phyloP scores from a whole-genome alignment of 2,113 vertebrate genomes.

The Leptosomus discolor region DNA sequence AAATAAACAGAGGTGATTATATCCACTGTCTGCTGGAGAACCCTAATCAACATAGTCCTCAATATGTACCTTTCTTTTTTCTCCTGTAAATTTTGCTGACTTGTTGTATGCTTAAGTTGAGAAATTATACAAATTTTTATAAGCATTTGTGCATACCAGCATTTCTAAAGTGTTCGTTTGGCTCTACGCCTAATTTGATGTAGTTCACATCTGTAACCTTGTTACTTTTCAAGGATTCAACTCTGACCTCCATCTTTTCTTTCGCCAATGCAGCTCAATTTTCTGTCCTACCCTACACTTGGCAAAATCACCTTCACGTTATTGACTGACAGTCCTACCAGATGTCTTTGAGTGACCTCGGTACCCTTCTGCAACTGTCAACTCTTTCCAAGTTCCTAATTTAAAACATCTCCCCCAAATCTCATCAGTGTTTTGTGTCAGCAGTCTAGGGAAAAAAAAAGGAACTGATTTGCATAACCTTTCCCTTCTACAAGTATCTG shows the following conservation, averaged over 20 bases:
- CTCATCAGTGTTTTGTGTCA: slow-evolving; percentile 6
- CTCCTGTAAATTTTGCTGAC: neutral
- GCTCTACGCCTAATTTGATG: neutral
- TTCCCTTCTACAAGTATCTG: neutral
- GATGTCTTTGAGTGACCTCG: slow-evolving; percentile 27
- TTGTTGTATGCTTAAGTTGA: neutral
- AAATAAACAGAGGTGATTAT: neutral
- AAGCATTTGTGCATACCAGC: neutral
- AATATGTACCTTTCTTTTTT: neutral
- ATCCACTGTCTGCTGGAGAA: neutral
- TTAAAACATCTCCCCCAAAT: slow-evolving; percentile 4
- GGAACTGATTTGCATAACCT: neutral
- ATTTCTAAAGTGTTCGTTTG: neutral
- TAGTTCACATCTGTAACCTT: neutral
- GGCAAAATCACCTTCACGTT: neutral
- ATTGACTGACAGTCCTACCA: slow-evolving; percentile 18
- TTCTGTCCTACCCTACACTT: neutral
- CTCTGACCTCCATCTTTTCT: neutral
- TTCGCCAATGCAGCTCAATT: neutral
- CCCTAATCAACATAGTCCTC: neutral
- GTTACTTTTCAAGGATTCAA: neutral
- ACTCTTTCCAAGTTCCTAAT: slow-evolving; percentile 1
- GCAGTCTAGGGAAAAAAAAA: neutral
- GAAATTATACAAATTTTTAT: neutral
- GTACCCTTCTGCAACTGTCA: slow-evolving; percentile 11